A percentile compares a stretch with the other conserved stretches of the same genome.
Conservation (phyloP, 2,888 invertebrate species). For the Agrotis segetum region DNA sequence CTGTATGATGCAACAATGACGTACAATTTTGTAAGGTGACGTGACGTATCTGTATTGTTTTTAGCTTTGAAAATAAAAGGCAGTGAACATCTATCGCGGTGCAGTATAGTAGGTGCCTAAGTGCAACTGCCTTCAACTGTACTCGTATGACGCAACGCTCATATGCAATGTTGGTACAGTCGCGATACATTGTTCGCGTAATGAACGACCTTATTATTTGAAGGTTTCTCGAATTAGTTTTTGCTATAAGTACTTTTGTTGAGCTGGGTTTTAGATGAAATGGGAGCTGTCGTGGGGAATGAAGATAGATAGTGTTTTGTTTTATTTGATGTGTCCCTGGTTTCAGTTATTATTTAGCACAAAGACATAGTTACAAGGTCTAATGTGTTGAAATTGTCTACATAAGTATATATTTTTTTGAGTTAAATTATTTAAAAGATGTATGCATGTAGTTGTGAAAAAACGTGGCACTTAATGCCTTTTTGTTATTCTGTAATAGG, state of each 20-base stretch:
- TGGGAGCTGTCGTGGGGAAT: conserved; percentile 17
- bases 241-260: conserved; percentile 39
- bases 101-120: conserved; percentile 45
- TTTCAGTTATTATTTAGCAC: conserved; percentile 1
- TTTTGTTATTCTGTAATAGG: conserved; percentile 24
- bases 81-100: conserved; percentile 36
- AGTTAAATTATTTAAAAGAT: conserved; percentile 1
- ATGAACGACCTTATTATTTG: conserved; percentile 79
- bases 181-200: conserved; percentile 77
- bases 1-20: conserved; percentile 24
- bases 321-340: conserved; percentile 22
- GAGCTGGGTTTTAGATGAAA: conserved; percentile 24
- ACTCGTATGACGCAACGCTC: conserved; percentile 71
- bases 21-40: conserved; percentile 14
- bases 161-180: conserved; percentile 70
- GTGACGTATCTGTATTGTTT: conserved; percentile 27
- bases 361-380: conserved; percentile 9
- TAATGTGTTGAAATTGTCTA: conserved; percentile 2
- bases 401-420: neutral
- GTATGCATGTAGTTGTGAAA: neutral
- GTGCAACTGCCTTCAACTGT: conserved; percentile 66
- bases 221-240: conserved; percentile 75
- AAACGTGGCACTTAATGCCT: conserved; percentile 2
- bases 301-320: conserved; percentile 22
- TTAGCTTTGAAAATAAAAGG: conserved; percentile 17